Conservation (phyloP, 2,113 vertebrate genomes). For the Apodemus sylvaticus region DNA sequence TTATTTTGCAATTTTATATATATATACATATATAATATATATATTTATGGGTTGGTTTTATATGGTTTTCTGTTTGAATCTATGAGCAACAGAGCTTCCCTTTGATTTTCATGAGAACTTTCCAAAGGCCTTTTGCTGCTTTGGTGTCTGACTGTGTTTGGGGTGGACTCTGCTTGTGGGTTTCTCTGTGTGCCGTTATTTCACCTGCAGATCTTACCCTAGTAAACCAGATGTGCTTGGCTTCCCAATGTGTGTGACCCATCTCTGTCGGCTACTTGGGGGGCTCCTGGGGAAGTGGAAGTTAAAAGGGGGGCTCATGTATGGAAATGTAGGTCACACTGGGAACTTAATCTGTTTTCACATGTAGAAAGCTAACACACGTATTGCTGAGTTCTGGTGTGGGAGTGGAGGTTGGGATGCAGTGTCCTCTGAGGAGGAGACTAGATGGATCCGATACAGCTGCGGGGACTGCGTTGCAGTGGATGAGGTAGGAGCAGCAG, state of each 20-base stretch:
- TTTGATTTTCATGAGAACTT: constrained; percentile 73
- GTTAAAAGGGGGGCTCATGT: not conserved
- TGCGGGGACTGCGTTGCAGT: not conserved
- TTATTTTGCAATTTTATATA: constrained; percentile 81
- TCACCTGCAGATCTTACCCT: constrained; percentile 65
- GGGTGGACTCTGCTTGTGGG: constrained; percentile 48
- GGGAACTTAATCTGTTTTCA: not conserved
- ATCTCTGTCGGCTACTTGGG: constrained; percentile 41
- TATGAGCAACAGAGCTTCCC: constrained; percentile 77
- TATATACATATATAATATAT: constrained; percentile 58
- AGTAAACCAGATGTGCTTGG: constrained; percentile 77
- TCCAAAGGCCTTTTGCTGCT: constrained; percentile 54
- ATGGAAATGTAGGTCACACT: not conserved
- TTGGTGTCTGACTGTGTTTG: constrained; percentile 67
- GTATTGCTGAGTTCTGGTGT: not conserved
- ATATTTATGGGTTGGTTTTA: constrained; percentile 81
- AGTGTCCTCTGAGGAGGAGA: not conserved
- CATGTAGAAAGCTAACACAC: fast-evolving
- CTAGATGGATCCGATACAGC: not conserved
- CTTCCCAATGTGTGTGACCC: constrained; percentile 62
- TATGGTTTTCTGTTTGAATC: constrained; percentile 80
- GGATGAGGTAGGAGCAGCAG: too few relatives aligned
- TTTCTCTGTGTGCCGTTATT: constrained; percentile 67
- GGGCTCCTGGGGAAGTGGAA: not conserved
- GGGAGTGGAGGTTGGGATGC: not conserved